These are phyloP conservation scores for Alosa alosa DNA, from an alignment of 2,113 vertebrate species.

Conservation along the genomic window DNA sequence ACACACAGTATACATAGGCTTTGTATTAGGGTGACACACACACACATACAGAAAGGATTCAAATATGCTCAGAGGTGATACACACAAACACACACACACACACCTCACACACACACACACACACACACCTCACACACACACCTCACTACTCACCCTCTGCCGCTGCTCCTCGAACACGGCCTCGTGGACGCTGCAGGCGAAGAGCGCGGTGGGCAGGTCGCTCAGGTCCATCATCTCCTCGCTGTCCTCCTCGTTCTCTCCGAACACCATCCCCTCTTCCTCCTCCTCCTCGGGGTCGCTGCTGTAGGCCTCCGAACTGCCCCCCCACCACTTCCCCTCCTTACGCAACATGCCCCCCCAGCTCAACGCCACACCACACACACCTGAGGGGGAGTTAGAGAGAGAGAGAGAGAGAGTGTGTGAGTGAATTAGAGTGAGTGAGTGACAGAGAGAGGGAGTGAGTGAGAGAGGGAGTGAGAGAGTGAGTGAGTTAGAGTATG, in stretches of 20 bases:
- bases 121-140: background rate
- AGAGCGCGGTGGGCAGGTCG: slow-evolving; percentile 86
- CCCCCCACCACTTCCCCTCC: slow-evolving; percentile 80
- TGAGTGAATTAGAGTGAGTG: background rate
- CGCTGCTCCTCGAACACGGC: slow-evolving; percentile 80
- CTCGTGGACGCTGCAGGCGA: slow-evolving; percentile 86
- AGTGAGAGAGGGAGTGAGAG: background rate
- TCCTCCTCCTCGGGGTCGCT: slow-evolving; percentile 83
- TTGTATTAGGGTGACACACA: too few relatives aligned
- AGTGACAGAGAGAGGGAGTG: too few relatives aligned
- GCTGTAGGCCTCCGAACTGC: slow-evolving; percentile 84
- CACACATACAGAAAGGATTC: too few relatives aligned
- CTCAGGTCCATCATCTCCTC: slow-evolving; percentile 95
- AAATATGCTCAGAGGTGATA: too few relatives aligned
- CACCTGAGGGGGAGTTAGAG: background rate
- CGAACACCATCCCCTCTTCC: slow-evolving; percentile 86
- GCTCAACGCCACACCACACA: background rate
- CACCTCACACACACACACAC: slow-evolving; percentile 5
- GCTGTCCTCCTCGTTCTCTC: slow-evolving; percentile 82
- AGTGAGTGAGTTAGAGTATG: background rate
- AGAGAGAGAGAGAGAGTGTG: background rate
- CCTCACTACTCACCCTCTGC: slow-evolving; percentile 77
- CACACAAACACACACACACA: background rate
- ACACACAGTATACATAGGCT: too few relatives aligned
- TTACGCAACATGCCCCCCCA: slow-evolving; percentile 77